Conservation (phyloP, 2,888 invertebrate species). For the Drosophila mimetica region DNA sequence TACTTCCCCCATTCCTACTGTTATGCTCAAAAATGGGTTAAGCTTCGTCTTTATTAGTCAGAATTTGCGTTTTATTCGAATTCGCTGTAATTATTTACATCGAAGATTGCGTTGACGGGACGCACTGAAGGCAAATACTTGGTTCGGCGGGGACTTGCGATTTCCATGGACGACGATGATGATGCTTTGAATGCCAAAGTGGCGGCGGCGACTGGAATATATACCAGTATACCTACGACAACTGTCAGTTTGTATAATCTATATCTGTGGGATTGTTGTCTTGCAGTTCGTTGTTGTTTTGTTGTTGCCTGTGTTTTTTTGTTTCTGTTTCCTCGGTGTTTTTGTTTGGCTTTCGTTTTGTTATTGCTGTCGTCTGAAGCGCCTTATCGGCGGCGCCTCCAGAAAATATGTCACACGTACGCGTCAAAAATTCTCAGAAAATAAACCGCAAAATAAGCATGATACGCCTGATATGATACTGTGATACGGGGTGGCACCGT, state of each 20-base stretch:
- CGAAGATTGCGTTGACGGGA: constrained; percentile 54
- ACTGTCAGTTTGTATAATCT: constrained; percentile 58
- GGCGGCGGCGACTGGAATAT: constrained; percentile 7
- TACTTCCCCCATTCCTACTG: too few relatives aligned
- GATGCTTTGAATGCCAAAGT: constrained; percentile 35
- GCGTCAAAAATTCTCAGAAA: constrained; percentile 73
- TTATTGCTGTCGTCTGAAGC: constrained; percentile 42
- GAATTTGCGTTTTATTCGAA: constrained; percentile 60
- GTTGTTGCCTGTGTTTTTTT: constrained; percentile 2
- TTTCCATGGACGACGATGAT: constrained; percentile 37
- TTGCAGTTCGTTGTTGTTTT: constrained; percentile 21
- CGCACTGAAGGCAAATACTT: constrained; percentile 31
- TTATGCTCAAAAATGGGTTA: neutral
- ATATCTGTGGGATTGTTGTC: constrained; percentile 64
- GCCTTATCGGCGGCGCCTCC: constrained; percentile 78
- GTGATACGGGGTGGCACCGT: constrained; percentile 7
- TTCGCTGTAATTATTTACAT: constrained; percentile 72
- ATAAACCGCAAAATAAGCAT: constrained; percentile 45
- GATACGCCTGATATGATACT: constrained; percentile 29
- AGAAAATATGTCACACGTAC: constrained; percentile 76
- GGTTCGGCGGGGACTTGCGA: constrained; percentile 42
- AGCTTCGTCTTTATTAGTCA: constrained; percentile 58
- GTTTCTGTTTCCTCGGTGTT: constrained; percentile 3
- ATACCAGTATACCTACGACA: constrained; percentile 56
- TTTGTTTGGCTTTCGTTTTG: constrained; percentile 21